phyloP scores from a whole-genome alignment of 2,888 invertebrate genomes.

The Scaptomyza tumidula region DNA sequence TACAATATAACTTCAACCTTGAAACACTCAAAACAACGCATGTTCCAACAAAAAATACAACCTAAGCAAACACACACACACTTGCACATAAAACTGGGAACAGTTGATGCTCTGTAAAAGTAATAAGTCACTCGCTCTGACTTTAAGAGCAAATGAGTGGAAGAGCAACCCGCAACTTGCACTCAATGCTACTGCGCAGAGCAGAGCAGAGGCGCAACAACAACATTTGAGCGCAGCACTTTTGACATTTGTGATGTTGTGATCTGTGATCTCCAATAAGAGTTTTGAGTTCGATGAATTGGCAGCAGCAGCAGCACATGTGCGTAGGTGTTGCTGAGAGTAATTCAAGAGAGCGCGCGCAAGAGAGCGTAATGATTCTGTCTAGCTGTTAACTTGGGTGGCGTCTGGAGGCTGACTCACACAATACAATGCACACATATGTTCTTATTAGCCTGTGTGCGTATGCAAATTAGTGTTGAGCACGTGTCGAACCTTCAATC shows the following conservation, averaged over 20 bases:
- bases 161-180: conserved; percentile 24
- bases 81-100: conserved; percentile 40
- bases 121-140: neutral
- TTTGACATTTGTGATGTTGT: neutral
- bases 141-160: conserved; percentile 3
- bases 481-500: neutral
- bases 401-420: conserved; percentile 58
- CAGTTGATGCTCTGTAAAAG: conserved; percentile 16
- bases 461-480: conserved; percentile 19
- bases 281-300: neutral
- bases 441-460: conserved; percentile 2
- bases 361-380: conserved; percentile 5
- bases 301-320: conserved; percentile 13
- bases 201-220: neutral
- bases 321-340: conserved; percentile 43
- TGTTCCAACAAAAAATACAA: neutral
- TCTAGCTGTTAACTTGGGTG: conserved; percentile 40
- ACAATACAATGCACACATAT: conserved; percentile 7
- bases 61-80: neutral
- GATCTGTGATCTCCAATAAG: conserved; percentile 41
- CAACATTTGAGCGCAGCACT: neutral
- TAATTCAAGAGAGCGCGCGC: neutral
- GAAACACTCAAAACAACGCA: neutral
- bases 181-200: conserved; percentile 22
- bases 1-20: neutral